These are phyloP conservation scores for Rhizoglyphus robini DNA, from an alignment of 1,140 invertebrate genomes.

Conservation along the genomic window DNA sequence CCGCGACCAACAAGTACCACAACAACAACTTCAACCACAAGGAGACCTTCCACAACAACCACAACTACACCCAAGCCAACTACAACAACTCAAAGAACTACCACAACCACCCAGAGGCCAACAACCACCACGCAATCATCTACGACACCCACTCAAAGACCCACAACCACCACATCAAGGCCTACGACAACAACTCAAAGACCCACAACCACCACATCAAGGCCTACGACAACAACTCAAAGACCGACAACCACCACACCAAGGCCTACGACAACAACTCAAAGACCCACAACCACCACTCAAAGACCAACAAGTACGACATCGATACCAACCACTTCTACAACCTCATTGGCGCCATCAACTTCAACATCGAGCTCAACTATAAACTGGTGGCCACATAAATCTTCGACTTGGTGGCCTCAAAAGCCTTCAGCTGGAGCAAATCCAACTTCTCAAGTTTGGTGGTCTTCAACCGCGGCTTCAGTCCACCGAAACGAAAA, in stretches of 20 bases:
- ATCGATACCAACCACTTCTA: neutral
- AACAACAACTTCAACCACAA: neutral
- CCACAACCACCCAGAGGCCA: neutral
- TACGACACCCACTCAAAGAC: neutral
- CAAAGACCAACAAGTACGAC: neutral
- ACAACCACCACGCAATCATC: neutral
- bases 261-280: neutral
- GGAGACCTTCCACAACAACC: conserved; percentile 4
- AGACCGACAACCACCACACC: neutral
- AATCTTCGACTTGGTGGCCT: conserved; percentile 16
- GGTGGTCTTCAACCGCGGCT: conserved; percentile 8
- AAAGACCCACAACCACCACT: conserved; percentile 9
- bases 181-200: neutral
- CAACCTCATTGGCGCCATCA: neutral
- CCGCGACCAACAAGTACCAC: neutral
- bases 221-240: neutral
- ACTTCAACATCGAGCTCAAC: neutral
- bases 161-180: neutral
- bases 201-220: neutral
- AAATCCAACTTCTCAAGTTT: neutral
- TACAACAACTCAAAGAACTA: neutral
- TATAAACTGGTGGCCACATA: conserved; percentile 11
- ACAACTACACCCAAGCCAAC: conserved; percentile 6
- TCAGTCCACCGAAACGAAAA: neutral
- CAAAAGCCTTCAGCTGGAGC: conserved; percentile 9